phyloP scores from a whole-genome alignment of 2,113 vertebrate species.

The Gorsachius goisagi region DNA sequence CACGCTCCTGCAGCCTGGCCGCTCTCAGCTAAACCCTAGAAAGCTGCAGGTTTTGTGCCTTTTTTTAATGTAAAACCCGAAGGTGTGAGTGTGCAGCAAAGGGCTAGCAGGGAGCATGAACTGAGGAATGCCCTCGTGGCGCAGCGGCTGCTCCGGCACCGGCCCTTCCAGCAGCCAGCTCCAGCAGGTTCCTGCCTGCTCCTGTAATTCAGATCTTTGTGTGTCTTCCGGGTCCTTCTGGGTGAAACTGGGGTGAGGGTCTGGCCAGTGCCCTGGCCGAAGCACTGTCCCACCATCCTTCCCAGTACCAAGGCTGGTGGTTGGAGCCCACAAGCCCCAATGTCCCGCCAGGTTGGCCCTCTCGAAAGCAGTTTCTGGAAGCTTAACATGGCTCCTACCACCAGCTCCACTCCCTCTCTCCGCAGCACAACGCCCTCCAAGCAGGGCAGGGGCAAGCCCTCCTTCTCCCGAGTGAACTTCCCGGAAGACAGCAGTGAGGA shows the following conservation, averaged over 20 bases:
- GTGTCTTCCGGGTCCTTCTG: fast-evolving
- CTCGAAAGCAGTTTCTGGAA: neutral
- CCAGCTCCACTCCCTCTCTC: neutral
- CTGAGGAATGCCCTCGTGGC: neutral
- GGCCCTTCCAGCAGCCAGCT: neutral
- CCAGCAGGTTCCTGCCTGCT: fast-evolving
- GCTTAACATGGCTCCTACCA: fast-evolving
- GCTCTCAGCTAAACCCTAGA: neutral
- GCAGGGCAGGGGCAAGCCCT: slow-evolving; percentile 92
- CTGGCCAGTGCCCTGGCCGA: neutral
- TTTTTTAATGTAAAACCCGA: neutral
- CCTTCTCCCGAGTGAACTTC: slow-evolving; percentile 92
- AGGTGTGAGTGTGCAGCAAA: neutral
- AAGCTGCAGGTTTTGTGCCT: neutral
- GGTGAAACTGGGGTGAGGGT: neutral
- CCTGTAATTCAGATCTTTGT: fast-evolving
- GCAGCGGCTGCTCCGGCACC: fast-evolving
- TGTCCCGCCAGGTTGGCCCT: neutral
- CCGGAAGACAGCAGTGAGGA: slow-evolving; percentile 98
- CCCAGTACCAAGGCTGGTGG: fast-evolving
- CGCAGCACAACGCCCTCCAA: slow-evolving; percentile 94
- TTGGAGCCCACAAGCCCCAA: neutral
- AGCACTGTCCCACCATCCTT: neutral
- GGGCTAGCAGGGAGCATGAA: neutral
- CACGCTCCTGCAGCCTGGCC: neutral